phyloP scores from a whole-genome alignment of 2,797 vertebrate genomes.

The Fistularia tabacaria region DNA sequence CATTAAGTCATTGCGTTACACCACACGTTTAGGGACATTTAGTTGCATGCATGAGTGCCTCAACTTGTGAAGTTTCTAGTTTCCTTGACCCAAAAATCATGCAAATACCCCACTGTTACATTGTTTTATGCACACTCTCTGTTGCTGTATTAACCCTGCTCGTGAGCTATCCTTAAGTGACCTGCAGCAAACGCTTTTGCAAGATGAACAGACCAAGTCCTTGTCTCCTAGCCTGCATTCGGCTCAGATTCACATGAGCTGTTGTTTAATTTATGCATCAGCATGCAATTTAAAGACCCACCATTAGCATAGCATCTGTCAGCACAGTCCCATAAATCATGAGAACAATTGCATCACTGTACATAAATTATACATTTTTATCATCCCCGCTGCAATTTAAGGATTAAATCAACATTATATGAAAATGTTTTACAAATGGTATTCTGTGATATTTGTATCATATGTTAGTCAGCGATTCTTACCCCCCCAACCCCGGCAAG shows the following conservation, averaged over 20 bases:
- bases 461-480: too few relatives aligned
- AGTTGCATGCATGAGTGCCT: too few relatives aligned
- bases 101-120: conserved; percentile 45
- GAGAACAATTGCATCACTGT: conserved; percentile 2
- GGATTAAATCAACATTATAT: background rate
- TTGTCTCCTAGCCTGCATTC: conserved; percentile 27
- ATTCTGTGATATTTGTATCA: too few relatives aligned
- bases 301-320: conserved; percentile 51
- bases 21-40: too few relatives aligned
- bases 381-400: too few relatives aligned
- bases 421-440: background rate
- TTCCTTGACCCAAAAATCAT: conserved; percentile 29
- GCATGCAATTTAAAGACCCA: conserved; percentile 38
- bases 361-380: too few relatives aligned
- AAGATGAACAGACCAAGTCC: conserved; percentile 28
- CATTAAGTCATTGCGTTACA: conserved; percentile 41
- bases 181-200: conserved; percentile 47
- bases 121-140: conserved; percentile 71
- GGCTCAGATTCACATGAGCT: conserved; percentile 33
- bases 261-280: conserved; percentile 46
- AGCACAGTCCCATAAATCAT: conserved; percentile 16
- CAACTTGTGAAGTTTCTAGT: conserved; percentile 15
- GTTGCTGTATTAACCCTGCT: conserved; percentile 69
- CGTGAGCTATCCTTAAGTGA: conserved; percentile 69
- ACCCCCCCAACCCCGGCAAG: too few relatives aligned